Base-by-base conservation (phyloP, 2,797 vertebrate species). In the Esox masquinongy region DNA sequence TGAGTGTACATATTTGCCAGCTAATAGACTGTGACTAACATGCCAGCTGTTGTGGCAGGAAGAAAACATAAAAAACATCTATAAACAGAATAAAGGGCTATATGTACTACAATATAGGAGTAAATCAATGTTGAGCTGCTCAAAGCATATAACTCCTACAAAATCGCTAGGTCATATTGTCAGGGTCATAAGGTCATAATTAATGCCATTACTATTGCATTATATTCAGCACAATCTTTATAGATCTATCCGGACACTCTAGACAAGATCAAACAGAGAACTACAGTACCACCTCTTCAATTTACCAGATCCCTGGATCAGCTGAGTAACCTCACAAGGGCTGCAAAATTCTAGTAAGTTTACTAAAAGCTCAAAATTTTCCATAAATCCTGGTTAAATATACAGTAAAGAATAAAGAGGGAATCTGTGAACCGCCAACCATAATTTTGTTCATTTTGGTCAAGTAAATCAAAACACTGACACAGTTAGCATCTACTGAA, bases 221-320 rank as follows among this genome's bases (percentile, higher is more conserved):
- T 85, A 85, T 80, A 83, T 88, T 71, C 77, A 76, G 63, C 80
- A 74, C 84, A 67, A 68, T 67, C 39, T 76, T 47, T 47, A 47
- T 14, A 47, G 43, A 11, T 47, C 77, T 74, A 72, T 73, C 71
- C 39, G 68, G 69, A 66, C 59, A 74, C 66, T 61, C 59, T 24
- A 53, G 70, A 71, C 73, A 70, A 78, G 74, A 77, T 80, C 74
- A 78, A 83, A 29, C 77, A 61, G 43, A 72, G 70, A 73, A 74
- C 64, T 77, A n/a, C n/a, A n/a, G n/a, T n/a, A 81, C 74, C n/a
- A 71, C 43, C 43, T 39, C 70, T 80, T 74, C 75, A 74, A 72
- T 75, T 61, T 11, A 61, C 56, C n/a, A 22, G 80, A 76, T 82
- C 66, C 67, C 43, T 53, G 69, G 11, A 59, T 77, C 69, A 72